A percentile compares a stretch with the other conserved stretches of the same genome.
Conservation (phyloP, 2,797 vertebrate species). For the Tenualosa thibaudeaui region DNA sequence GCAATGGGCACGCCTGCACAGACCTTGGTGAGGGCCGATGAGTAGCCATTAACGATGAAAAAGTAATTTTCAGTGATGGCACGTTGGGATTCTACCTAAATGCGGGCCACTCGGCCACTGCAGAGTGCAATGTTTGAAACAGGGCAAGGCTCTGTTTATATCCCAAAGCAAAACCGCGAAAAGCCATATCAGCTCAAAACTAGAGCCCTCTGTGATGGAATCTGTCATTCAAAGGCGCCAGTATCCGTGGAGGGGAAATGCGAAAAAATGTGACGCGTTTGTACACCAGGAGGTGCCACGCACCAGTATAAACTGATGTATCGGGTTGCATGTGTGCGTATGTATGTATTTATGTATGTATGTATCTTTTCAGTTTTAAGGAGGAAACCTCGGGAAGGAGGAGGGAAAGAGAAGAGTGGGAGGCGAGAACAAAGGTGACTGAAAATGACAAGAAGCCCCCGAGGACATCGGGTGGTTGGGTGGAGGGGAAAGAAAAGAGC, state of each 20-base stretch:
- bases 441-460: slow-evolving; percentile 34
- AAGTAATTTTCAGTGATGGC: neutral
- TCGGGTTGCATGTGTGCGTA: too few species aligned
- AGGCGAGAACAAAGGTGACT: slow-evolving; percentile 15
- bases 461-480: neutral
- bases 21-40: neutral
- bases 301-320: too few species aligned
- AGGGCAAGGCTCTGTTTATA: neutral
- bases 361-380: slow-evolving; percentile 50
- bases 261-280: neutral
- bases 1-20: neutral
- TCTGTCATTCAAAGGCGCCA: neutral
- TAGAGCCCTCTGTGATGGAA: slow-evolving; percentile 3
- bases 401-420: slow-evolving; percentile 11
- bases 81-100: slow-evolving; percentile 6
- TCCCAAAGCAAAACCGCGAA: neutral
- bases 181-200: slow-evolving; percentile 7
- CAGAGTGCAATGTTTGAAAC: neutral
- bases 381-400: slow-evolving; percentile 24
- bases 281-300: neutral
- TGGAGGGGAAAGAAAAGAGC: neutral
- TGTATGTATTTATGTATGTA: neutral
- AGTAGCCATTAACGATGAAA: neutral
- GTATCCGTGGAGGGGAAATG: neutral
- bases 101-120: neutral